A percentile compares a stretch with the other conserved stretches of the same genome.
phyloP scores from a whole-genome alignment of 2,113 vertebrate genomes.

The Daubentonia madagascariensis region DNA sequence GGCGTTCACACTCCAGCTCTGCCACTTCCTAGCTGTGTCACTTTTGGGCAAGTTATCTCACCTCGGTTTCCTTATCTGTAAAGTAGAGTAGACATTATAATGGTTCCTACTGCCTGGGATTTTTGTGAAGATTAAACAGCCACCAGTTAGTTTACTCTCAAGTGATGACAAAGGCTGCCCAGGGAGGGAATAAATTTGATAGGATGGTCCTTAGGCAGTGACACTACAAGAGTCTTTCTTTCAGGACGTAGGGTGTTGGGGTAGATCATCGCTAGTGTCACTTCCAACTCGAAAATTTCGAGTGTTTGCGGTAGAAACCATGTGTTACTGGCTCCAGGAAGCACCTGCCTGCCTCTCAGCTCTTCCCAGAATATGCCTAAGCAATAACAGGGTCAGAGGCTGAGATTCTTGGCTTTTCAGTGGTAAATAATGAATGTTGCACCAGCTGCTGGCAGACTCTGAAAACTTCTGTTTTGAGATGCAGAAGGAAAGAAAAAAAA shows the following conservation, averaged over 20 bases:
- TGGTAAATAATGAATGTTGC: constrained; percentile 85
- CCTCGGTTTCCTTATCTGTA: background rate
- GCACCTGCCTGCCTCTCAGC: constrained; percentile 71
- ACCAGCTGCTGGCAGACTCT: constrained; percentile 78
- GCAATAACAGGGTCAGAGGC: constrained; percentile 66
- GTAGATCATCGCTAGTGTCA: background rate
- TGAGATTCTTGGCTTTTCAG: constrained; percentile 77
- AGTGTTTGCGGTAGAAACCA: constrained; percentile 57
- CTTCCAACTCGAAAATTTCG: background rate
- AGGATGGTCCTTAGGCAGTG: background rate
- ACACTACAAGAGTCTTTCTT: background rate
- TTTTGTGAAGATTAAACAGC: background rate
- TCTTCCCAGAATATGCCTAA: constrained; percentile 52
- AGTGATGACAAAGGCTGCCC: background rate
- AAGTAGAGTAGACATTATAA: background rate
- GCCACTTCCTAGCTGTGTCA: background rate
- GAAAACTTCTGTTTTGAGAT: constrained; percentile 78
- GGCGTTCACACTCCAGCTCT: background rate
- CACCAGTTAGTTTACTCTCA: background rate
- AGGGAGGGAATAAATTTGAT: background rate
- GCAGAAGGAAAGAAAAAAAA: constrained; percentile 8
- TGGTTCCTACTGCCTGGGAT: background rate
- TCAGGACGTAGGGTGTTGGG: background rate
- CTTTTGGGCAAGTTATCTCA: background rate
- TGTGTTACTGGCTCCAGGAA: constrained; percentile 74